These are phyloP conservation scores for Parnassius mnemosyne DNA, from an alignment of 2,888 invertebrate species.

Conservation along the genomic window DNA sequence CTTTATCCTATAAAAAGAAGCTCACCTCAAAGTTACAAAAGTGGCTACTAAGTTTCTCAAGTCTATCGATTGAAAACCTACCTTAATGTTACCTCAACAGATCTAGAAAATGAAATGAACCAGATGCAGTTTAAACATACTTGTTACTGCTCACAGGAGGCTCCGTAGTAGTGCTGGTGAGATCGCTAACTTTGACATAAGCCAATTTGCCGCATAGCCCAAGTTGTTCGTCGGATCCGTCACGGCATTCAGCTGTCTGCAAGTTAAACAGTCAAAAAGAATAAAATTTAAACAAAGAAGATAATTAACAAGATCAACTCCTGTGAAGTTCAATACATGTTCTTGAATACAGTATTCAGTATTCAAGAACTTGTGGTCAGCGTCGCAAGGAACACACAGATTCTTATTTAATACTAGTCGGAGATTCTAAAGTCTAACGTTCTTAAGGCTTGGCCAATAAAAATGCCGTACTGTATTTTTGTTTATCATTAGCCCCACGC, in stretches of 20 bases:
- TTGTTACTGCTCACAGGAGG: conserved; percentile 6
- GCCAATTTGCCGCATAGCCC: conserved; percentile 12
- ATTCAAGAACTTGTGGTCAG: too few relatives aligned
- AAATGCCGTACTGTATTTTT: not conserved
- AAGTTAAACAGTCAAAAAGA: conserved; percentile 13
- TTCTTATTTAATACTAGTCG: too few relatives aligned
- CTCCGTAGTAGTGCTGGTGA: conserved; percentile 16
- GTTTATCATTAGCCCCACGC: not conserved
- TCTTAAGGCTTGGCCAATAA: too few relatives aligned
- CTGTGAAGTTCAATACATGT: too few relatives aligned
- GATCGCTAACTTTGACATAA: not conserved
- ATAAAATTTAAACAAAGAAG: not conserved
- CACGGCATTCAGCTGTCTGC: conserved; percentile 24
- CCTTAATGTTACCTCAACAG: conserved; percentile 30
- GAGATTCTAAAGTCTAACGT: too few relatives aligned
- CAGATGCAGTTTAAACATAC: not conserved
- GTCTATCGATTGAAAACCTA: too few relatives aligned
- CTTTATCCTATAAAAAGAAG: too few relatives aligned
- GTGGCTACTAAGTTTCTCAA: too few relatives aligned
- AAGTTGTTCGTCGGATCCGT: conserved; percentile 16
- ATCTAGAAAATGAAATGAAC: not conserved
- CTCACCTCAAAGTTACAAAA: too few relatives aligned
- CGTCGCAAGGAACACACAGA: too few relatives aligned
- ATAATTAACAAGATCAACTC: not conserved
- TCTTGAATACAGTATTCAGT: not conserved